phyloP scores from a whole-genome alignment of 2,888 invertebrate genomes.

The Luperina testacea region DNA sequence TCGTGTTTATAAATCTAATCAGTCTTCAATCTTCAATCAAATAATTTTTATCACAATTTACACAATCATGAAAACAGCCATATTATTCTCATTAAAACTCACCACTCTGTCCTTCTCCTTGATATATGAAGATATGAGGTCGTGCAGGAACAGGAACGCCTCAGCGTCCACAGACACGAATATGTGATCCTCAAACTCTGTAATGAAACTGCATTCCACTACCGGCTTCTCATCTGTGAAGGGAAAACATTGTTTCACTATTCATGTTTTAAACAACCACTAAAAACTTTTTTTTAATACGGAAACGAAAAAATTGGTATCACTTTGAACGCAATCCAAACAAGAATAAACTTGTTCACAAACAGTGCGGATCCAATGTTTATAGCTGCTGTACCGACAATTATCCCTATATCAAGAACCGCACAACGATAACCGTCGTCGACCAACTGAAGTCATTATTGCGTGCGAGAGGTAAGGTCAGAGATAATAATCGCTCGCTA shows the following conservation, averaged over 20 bases:
- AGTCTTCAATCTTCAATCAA: background rate
- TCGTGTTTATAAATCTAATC: background rate
- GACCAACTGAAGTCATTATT: too few relatives aligned
- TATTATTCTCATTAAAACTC: slow-evolving; percentile 61
- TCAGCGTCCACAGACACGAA: slow-evolving; percentile 99
- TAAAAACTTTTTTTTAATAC: background rate
- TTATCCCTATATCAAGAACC: too few relatives aligned
- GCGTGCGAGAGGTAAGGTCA: too few relatives aligned
- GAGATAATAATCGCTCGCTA: too few relatives aligned
- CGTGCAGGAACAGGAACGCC: slow-evolving; percentile 99
- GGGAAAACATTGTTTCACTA: slow-evolving; percentile 83
- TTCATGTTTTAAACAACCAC: background rate
- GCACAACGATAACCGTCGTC: too few relatives aligned
- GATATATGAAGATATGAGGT: slow-evolving; percentile 98
- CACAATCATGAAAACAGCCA: background rate
- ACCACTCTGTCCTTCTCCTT: slow-evolving; percentile 97
- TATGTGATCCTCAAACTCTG: slow-evolving; percentile 99
- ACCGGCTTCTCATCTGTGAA: slow-evolving; percentile 93
- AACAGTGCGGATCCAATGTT: too few relatives aligned
- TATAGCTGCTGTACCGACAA: too few relatives aligned
- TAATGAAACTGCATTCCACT: slow-evolving; percentile 99
- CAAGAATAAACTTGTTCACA: too few relatives aligned
- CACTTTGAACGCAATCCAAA: too few relatives aligned
- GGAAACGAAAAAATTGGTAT: too few relatives aligned
- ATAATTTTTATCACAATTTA: background rate